Evolutionary conservation across 1,140 invertebrate species (phyloP).

Genomic region (Zaprionus gabonicus): DNA sequence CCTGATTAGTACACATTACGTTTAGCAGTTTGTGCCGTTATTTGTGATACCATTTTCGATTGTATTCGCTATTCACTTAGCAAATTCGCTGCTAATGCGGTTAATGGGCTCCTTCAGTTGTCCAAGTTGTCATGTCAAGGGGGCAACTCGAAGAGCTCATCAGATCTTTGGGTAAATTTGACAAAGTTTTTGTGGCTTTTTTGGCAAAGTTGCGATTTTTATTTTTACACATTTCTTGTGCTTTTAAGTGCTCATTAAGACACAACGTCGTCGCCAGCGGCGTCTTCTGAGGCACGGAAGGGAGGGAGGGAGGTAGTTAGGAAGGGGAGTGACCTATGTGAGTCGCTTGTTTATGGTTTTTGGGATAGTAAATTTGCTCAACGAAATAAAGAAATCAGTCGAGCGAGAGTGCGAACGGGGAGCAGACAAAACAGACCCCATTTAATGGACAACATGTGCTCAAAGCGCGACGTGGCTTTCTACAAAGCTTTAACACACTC

Average conservation of each 20-base stretch:
- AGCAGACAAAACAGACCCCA: conserved; percentile 3
- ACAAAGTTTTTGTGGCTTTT: conserved; percentile 16
- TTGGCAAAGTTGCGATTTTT: conserved; percentile 8
- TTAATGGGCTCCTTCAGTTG: conserved; percentile 44
- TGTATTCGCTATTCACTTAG: background rate
- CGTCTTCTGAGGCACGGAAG: conserved; percentile 33
- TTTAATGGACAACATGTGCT: conserved; percentile 23
- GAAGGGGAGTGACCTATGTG: background rate
- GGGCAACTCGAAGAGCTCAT: conserved; percentile 26
- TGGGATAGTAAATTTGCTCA: conserved; percentile 31
- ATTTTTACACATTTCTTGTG: conserved; percentile 41
- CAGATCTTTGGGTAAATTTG: conserved; percentile 29
- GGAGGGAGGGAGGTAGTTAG: background rate
- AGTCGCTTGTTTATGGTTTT: conserved; percentile 2
- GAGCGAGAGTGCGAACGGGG: background rate
- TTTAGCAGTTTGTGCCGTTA: conserved; percentile 8
- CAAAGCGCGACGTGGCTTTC: conserved; percentile 28
- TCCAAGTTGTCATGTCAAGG: conserved; percentile 40
- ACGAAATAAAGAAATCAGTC: conserved; percentile 34
- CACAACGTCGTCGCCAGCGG: conserved; percentile 24
- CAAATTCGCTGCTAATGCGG: conserved; percentile 34
- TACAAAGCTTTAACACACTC: conserved; percentile 2
- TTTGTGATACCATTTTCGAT: background rate
- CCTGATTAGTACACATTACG: background rate
- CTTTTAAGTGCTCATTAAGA: conserved; percentile 65